Evolutionary conservation across 2,888 invertebrate species (phyloP), one percentile per base, ranked within the genome.

Genomic region (Cryptus armator): DNA sequence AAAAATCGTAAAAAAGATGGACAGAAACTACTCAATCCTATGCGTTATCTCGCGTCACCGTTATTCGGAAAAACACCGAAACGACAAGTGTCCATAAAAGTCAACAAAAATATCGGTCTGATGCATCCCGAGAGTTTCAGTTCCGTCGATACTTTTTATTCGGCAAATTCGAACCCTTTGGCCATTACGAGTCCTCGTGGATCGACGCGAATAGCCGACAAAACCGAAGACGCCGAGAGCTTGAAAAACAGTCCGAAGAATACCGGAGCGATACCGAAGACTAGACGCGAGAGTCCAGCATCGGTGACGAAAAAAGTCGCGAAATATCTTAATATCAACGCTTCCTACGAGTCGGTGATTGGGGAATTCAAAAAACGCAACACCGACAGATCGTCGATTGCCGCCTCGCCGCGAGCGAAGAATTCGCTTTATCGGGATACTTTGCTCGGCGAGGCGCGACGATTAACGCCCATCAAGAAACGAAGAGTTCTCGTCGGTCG

Each of bases 401-500:
- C 16, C 10, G 16, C 51, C 3, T 48, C 74, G 16, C 48, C 7
- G 43, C 81, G 72, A n/a, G 32, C 67, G 0, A 74, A 68, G 64
- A 43, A 24, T 6, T 86, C 81, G 6, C 72, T 81, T 5, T 86
- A 81, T 32, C 56, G 59, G 46, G 83, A 86, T 10, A 86, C 83
- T 24, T 64, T 88, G 43, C 16, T 89, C 9, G 86, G 86, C 80
- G 84, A 86, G 51, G 88, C 88, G 1, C 53, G 67, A n/a, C 87
- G 77, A 44, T 6, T 86, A 12, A 90, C 87, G 2, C 89, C 91
- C n/a, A 72, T 88, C 10, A 89, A 86, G 75, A 86, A 74, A 2
- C 89, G 76, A n/a, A 89, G 87, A 62, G 85, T 90, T 0, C 56
- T 89, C 12, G 87, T 90, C 10, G 88, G 87, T 29, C 91, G 89